phyloP scores from a whole-genome alignment of 2,113 vertebrate genomes.

The Coturnix japonica region DNA sequence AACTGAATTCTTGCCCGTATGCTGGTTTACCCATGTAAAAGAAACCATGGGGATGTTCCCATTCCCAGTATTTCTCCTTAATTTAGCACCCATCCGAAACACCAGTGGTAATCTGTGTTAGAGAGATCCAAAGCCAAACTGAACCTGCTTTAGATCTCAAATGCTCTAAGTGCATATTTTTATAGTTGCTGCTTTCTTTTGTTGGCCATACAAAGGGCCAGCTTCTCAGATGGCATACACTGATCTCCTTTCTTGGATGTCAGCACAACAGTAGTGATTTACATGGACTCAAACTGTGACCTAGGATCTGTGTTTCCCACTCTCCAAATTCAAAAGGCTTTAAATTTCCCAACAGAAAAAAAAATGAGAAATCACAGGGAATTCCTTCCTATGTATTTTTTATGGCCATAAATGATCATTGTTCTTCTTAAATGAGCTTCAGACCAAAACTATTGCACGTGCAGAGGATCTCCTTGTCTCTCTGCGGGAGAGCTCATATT shows the following conservation, averaged over 20 bases:
- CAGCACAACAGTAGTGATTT: rapidly evolving
- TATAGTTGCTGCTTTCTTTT: background rate
- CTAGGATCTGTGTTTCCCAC: background rate
- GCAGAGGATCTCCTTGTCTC: background rate
- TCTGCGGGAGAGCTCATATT: background rate
- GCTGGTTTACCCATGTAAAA: background rate
- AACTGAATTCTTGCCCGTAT: background rate
- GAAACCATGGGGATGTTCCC: background rate
- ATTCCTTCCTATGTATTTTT: slow-evolving; percentile 7
- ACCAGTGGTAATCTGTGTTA: background rate
- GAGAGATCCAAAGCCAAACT: background rate
- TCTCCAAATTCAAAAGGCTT: background rate
- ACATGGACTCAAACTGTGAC: background rate
- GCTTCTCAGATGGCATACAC: background rate
- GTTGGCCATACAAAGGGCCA: background rate
- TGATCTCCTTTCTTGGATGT: background rate
- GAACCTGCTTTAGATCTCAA: background rate
- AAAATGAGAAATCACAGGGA: slow-evolving; percentile 11
- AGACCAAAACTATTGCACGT: background rate
- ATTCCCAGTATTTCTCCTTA: background rate
- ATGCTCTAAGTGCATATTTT: background rate
- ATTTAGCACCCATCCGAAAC: background rate
- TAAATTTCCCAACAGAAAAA: slow-evolving; percentile 32
- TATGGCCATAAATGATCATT: slow-evolving; percentile 1
- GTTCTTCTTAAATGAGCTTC: slow-evolving; percentile 10